phyloP scores from a whole-genome alignment of 2,888 invertebrate genomes.

The Hedya salicella region DNA sequence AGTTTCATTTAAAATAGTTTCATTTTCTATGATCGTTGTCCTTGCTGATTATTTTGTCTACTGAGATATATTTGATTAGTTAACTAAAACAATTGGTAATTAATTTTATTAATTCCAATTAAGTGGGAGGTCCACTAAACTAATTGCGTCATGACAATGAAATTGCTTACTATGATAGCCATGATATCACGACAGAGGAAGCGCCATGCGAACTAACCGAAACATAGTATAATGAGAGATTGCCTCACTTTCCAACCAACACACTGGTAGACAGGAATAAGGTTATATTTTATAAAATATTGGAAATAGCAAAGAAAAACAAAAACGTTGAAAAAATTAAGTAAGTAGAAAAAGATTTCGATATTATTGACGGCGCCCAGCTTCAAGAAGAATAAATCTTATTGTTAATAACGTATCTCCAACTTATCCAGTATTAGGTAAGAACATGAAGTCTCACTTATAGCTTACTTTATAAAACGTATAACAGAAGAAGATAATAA shows the following conservation, averaged over 20 bases:
- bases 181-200: conserved; percentile 73
- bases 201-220: conserved; percentile 75
- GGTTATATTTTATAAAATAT: too few species aligned
- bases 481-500: neutral
- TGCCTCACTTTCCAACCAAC: neutral
- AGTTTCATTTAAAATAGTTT: too few species aligned
- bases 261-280: neutral
- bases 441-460: neutral
- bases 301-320: neutral
- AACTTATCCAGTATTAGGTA: neutral
- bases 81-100: neutral
- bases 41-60: neutral
- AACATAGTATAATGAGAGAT: conserved; percentile 27
- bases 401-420: too few species aligned
- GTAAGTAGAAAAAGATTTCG: neutral
- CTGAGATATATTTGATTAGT: conserved; percentile 14
- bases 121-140: conserved; percentile 70
- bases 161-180: conserved; percentile 80
- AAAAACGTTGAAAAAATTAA: neutral
- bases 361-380: too few species aligned
- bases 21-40: too few species aligned
- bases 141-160: conserved; percentile 84
- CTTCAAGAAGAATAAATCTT: too few species aligned
- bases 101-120: conserved; percentile 11
- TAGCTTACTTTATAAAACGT: neutral